Base-by-base conservation (phyloP, 1,140 invertebrate species). In the Drosophila oshimai region DNA sequence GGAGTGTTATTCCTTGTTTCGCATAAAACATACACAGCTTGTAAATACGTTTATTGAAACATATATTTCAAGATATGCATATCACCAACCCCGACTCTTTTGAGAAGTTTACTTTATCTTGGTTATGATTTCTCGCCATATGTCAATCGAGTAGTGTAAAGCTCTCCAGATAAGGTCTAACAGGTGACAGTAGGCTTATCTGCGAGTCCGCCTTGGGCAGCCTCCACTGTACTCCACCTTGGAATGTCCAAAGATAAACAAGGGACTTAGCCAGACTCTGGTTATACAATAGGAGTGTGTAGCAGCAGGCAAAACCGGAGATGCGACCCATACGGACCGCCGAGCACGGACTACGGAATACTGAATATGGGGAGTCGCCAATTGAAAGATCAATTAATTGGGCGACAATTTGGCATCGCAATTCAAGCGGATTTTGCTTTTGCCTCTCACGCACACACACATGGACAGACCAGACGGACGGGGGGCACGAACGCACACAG, bases 201-300 rank as follows among this genome's bases (percentile, higher is more conserved):
- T 9, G 15, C 17, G 18, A 13, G 34, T 41, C 53, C 55, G 31
- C 24, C 55, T 12, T 7, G 26, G 53, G 9, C 53, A 78, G 77
- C 60, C 46, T 68, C 45, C 31, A 54, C 44, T 67, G 68, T 28
- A 64, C 15, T 51, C 37, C 65, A 68, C 62, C 29, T 31, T 37
- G 44, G 57, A 68, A 58, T 84, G 78, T 79, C 75, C 73, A 75
- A 80, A 87, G 72, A 76, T 87, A 86, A 86, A 86, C 75, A 86
- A 55, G 41, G 37, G 20, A 39, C 33, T 39, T 24, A 51, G 31
- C 18, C 53, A 29, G 36, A 34, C n/a, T 55, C 51, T 18, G 18
- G 79, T 84, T 86, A 84, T 84, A 84, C 80, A 84, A 84, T 62
- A 72, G 24, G 45, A 31, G 29, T 33, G 50, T 29, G 60, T 53